Percentiles rank a stretch among this genome's conserved stretches.
Conservation (phyloP, 2,113 vertebrate species). For the Loxodonta africana region DNA sequence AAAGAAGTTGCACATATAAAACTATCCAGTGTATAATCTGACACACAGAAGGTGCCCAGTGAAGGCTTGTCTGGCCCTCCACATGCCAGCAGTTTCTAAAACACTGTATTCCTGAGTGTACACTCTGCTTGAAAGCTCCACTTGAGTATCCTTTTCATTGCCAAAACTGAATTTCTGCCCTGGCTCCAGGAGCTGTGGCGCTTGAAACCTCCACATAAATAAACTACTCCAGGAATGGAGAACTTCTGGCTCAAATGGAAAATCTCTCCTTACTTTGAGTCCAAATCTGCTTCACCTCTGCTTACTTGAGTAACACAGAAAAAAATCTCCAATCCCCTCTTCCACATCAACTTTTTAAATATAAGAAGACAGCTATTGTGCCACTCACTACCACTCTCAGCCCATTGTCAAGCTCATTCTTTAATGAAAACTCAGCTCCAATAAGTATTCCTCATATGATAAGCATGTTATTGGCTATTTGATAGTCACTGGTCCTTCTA, state of each 20-base stretch:
- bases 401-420: neutral
- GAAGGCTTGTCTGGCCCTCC: neutral
- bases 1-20: neutral
- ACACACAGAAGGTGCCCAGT: neutral
- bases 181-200: neutral
- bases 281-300: neutral
- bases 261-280: neutral
- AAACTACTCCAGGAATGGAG: neutral
- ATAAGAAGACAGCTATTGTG: neutral
- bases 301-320: neutral
- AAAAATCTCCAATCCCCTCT: neutral
- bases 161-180: conserved; percentile 34
- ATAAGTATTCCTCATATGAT: neutral
- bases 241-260: neutral
- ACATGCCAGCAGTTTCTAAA: neutral
- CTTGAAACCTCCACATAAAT: neutral
- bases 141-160: neutral
- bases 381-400: neutral
- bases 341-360: neutral
- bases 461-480: neutral
- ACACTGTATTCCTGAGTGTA: neutral
- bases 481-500: neutral
- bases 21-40: neutral
- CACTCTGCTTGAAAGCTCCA: neutral
- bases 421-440: neutral